Conservation (phyloP, 2,113 vertebrate species). For the Agelaius phoeniceus region DNA sequence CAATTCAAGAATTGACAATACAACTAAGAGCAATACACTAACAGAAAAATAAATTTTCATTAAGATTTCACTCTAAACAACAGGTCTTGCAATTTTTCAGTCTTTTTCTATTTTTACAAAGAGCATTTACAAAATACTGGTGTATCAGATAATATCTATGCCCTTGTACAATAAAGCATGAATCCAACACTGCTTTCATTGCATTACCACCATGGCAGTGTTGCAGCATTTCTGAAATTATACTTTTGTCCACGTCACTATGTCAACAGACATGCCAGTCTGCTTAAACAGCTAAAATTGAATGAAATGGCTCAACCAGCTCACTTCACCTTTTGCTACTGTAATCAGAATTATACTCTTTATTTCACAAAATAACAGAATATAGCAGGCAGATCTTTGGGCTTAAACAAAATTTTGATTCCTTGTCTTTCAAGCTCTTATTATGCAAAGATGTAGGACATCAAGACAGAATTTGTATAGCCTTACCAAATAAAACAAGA, state of each 20-base stretch:
- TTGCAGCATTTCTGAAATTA: constrained; percentile 10
- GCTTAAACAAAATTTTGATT: neutral
- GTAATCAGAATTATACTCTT: neutral
- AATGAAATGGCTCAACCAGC: neutral
- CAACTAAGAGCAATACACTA: neutral
- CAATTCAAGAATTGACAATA: neutral
- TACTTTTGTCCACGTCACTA: neutral
- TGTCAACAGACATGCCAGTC: neutral
- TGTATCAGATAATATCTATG: neutral
- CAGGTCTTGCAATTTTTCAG: neutral
- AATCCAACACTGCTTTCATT: neutral
- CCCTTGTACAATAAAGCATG: neutral
- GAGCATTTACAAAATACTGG: neutral
- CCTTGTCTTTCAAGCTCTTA: neutral
- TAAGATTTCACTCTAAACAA: neutral
- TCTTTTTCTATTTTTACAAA: neutral
- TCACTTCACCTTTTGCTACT: neutral
- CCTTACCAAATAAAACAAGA: neutral
- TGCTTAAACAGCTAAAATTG: neutral
- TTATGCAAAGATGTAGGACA: neutral
- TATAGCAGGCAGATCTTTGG: rapidly evolving
- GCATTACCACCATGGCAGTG: neutral
- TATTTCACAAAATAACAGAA: neutral
- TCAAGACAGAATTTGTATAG: neutral
- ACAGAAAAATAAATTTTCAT: neutral